Evolutionary conservation across 2,113 vertebrate species (phyloP), one percentile per base, ranked within the genome.

Genomic region (Pampusana beccarii): DNA sequence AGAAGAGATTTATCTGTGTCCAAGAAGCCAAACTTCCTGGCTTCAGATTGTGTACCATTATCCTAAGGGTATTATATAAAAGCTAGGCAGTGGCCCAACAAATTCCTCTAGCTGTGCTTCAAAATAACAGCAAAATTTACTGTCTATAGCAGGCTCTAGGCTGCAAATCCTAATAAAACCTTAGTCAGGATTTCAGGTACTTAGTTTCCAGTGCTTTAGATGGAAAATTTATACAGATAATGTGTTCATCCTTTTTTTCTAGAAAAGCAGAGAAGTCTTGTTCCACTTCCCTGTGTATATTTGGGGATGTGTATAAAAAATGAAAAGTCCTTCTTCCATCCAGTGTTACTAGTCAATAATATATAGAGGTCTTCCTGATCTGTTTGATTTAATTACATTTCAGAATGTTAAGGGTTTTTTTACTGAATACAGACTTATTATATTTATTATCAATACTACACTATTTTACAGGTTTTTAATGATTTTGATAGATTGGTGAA

Each of bases 201-300:
- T 80, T 66, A 26, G 1, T 38, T 90, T 86, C 11, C 28, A 53
- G 12, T 53, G 28, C 11, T 74, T 86, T 58, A 48, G 10, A 6
- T 54, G 18, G 28, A 79, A 74, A 74, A 60, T 60, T 48, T 64
- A 7, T 67, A 23, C 3, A n/a, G 26, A 44, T 73, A 66, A 51
- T 26, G 2, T 31, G 5, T 7, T 81, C 1, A 1, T 57, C 23
- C 40, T 46, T 9, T 4, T 72, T 10, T 40, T 81, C 13, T 75
- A 72, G 53, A 90, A 50, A 69, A 64, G 17, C 3, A 72, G 34
- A 53, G 50, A 29, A 4, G 2, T 9, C 13, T 5, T 26, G 23
- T 5, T n/a, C n/a, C n/a, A n/a, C 34, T 62, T 5, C 36, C 6
- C 5, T 15, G 3, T 40, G 25, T 2, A 0, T 54, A 13, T 40